Percentiles rank a stretch among this genome's conserved stretches.
Conservation (phyloP, 1,140 invertebrate genomes). For the Aphelinus certus region DNA sequence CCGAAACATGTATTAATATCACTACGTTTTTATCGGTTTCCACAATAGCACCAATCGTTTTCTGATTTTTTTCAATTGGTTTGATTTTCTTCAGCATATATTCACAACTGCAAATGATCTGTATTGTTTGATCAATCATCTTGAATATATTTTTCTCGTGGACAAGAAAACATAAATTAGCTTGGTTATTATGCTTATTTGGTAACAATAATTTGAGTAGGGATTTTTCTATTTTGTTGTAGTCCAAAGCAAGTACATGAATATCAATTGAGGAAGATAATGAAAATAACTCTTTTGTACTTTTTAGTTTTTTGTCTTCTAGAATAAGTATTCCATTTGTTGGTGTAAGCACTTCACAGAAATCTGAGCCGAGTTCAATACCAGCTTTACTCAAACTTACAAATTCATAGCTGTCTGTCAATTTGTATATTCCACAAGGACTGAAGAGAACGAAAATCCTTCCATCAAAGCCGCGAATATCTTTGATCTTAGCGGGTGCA, state of each 20-base stretch:
- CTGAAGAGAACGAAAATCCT: slow-evolving; percentile 54
- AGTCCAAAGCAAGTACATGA: slow-evolving; percentile 33
- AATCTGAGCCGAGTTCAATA: slow-evolving; percentile 48
- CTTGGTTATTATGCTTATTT: slow-evolving; percentile 1
- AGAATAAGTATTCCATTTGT: slow-evolving; percentile 45
- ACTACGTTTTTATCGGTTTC: slow-evolving; percentile 40
- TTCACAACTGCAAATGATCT: slow-evolving; percentile 47
- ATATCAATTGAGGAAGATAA: slow-evolving; percentile 23
- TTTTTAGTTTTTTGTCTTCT: slow-evolving; percentile 51
- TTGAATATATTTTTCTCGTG: slow-evolving; percentile 45
- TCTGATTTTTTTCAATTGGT: slow-evolving; percentile 42
- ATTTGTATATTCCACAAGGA: slow-evolving; percentile 54
- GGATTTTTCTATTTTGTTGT: slow-evolving; percentile 27
- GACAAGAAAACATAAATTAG: slow-evolving; percentile 48
- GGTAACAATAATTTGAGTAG: slow-evolving; percentile 38
- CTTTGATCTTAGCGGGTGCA: slow-evolving; percentile 49
- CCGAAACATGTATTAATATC: slow-evolving; percentile 45
- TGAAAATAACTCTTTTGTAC: slow-evolving; percentile 25
- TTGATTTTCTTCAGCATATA: slow-evolving; percentile 45
- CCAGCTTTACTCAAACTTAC: slow-evolving; percentile 47
- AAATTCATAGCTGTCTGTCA: slow-evolving; percentile 46
- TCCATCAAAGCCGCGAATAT: slow-evolving; percentile 46
- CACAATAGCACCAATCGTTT: slow-evolving; percentile 47
- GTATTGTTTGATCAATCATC: slow-evolving; percentile 28
- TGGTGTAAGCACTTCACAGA: slow-evolving; percentile 45